A percentile compares a stretch with the other conserved stretches of the same genome.
These are phyloP conservation scores for Apis laboriosa DNA, from an alignment of 1,140 invertebrate genomes.

Conservation along the genomic window DNA sequence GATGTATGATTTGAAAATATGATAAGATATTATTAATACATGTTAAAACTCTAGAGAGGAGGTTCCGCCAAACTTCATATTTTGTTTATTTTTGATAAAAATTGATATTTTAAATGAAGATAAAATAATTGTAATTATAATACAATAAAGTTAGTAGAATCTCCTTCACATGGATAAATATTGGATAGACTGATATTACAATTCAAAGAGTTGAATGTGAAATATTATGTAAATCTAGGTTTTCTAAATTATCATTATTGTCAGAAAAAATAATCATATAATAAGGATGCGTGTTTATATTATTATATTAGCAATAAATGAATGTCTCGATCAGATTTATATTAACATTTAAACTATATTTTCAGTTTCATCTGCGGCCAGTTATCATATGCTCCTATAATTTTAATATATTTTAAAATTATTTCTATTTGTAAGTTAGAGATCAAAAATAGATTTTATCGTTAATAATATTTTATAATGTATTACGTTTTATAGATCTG, in stretches of 20 bases:
- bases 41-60: neutral
- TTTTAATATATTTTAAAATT: constrained; percentile 53
- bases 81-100: constrained; percentile 4
- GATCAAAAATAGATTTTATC: constrained; percentile 1
- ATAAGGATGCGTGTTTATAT: neutral
- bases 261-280: neutral
- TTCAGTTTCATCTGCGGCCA: constrained; percentile 56
- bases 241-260: neutral
- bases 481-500: constrained; percentile 60
- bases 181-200: constrained; percentile 42
- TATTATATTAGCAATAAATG: neutral
- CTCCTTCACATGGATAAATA: constrained; percentile 22
- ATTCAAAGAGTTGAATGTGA: constrained; percentile 15
- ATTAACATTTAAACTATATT: constrained; percentile 36
- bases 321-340: constrained; percentile 37
- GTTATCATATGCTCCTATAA: constrained; percentile 58
- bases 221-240: neutral
- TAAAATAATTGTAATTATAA: neutral
- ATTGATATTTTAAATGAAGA: neutral
- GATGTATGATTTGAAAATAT: neutral
- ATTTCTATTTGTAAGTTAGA: constrained; percentile 27
- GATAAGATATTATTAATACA: constrained; percentile 11
- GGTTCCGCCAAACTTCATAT: constrained; percentile 22
- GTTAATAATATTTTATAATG: constrained; percentile 38
- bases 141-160: constrained; percentile 32